Percentiles rank a stretch among this genome's conserved stretches.
Evolutionary conservation across 2,888 invertebrate genomes (phyloP).

Genomic region (Zelleria hepariella): DNA sequence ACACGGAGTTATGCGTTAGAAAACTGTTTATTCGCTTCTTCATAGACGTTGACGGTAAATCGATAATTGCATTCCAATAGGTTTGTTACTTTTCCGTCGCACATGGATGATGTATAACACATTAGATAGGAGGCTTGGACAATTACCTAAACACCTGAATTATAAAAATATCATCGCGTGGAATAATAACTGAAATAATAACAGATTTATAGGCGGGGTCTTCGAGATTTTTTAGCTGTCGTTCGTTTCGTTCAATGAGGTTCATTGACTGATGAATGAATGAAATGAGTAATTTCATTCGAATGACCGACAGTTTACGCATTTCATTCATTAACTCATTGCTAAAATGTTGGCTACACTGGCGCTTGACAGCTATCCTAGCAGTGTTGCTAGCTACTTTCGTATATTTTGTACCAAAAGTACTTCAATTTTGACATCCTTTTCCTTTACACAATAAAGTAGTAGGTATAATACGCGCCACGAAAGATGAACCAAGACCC

Average conservation of each 20-base stretch:
- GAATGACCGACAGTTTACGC: too few relatives aligned
- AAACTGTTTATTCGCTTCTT: slow-evolving; percentile 33
- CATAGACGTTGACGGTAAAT: slow-evolving; percentile 46
- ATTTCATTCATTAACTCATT: too few relatives aligned
- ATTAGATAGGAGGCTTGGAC: slow-evolving; percentile 7
- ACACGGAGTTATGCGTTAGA: slow-evolving; percentile 29
- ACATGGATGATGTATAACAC: neutral
- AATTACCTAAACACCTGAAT: slow-evolving; percentile 51
- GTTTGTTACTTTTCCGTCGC: slow-evolving; percentile 6
- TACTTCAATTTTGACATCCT: too few relatives aligned
- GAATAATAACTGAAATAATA: slow-evolving; percentile 51
- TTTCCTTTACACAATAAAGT: too few relatives aligned
- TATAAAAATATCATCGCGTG: slow-evolving; percentile 60
- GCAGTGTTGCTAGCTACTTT: too few relatives aligned
- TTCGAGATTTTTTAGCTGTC: slow-evolving; percentile 37
- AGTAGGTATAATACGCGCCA: too few relatives aligned
- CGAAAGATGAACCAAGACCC: too few relatives aligned
- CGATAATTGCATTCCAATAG: slow-evolving; percentile 45
- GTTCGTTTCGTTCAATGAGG: slow-evolving; percentile 53
- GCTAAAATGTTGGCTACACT: too few relatives aligned
- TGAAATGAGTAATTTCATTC: too few relatives aligned
- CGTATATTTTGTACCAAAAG: too few relatives aligned
- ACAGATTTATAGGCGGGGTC: slow-evolving; percentile 64
- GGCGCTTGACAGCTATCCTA: too few relatives aligned
- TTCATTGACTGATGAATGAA: slow-evolving; percentile 40